A percentile compares a stretch with the other conserved stretches of the same genome.
These are phyloP conservation scores for Drosophila rellima DNA, from an alignment of 2,888 invertebrate genomes.

Conservation along the genomic window DNA sequence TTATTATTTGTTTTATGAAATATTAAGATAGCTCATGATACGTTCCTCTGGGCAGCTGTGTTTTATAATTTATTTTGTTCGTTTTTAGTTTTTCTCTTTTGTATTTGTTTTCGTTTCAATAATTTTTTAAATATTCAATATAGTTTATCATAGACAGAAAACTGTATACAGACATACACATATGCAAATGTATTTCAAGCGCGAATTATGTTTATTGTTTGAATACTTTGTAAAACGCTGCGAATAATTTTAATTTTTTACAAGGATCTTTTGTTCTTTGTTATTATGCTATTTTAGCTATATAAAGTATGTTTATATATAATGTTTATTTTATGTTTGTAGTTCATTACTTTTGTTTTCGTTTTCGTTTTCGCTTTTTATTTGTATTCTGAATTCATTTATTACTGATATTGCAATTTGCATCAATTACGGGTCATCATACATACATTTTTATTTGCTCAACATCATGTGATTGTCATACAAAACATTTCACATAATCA, in stretches of 20 bases:
- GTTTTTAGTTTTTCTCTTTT: constrained; percentile 4
- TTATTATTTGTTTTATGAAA: constrained; percentile 53
- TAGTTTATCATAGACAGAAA: constrained; percentile 67
- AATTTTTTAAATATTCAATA: constrained; percentile 44
- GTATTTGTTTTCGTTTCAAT: constrained; percentile 35
- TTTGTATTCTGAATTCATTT: constrained; percentile 41
- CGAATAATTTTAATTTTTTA: constrained; percentile 48
- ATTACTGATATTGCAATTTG: constrained; percentile 59
- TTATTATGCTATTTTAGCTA: constrained; percentile 55
- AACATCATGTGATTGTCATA: constrained; percentile 86
- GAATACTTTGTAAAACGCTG: constrained; percentile 69
- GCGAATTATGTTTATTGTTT: constrained; percentile 70
- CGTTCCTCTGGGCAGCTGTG: constrained; percentile 56
- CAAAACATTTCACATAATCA: constrained; percentile 86
- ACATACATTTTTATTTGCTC: constrained; percentile 62
- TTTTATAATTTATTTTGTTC: constrained; percentile 28
- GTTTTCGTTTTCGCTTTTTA: constrained; percentile 38
- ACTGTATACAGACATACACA: constrained; percentile 56
- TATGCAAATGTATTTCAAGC: constrained; percentile 64
- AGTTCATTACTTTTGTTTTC: constrained; percentile 45
- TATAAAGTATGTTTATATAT: constrained; percentile 35
- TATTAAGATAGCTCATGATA: constrained; percentile 72
- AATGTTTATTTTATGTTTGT: constrained; percentile 48
- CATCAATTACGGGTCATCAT: constrained; percentile 53
- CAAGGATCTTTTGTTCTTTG: constrained; percentile 42